These are phyloP conservation scores for Myrmecophaga tridactyla DNA, from an alignment of 2,113 vertebrate species.

Conservation along the genomic window DNA sequence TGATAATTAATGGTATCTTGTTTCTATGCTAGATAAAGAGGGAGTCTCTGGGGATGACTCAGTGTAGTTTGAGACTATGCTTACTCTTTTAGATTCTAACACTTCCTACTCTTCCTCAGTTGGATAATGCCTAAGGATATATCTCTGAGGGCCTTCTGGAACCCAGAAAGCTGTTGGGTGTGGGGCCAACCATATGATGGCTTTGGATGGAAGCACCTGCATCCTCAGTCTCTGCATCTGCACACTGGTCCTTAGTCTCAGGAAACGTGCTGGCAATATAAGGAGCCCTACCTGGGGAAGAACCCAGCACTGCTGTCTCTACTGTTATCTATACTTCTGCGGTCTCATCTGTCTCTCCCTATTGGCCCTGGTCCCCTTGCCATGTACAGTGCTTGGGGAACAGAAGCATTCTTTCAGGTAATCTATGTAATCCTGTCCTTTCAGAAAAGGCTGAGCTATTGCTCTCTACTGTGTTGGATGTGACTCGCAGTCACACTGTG, in stretches of 20 bases:
- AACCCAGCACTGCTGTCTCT: fast-evolving
- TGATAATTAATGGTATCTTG: neutral
- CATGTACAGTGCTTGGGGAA: neutral
- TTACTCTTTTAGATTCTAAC: neutral
- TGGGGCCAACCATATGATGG: fast-evolving
- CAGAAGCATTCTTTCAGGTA: neutral
- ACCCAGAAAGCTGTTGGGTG: neutral
- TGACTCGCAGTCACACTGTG: too few species aligned
- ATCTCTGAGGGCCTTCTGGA: neutral
- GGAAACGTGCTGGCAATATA: fast-evolving
- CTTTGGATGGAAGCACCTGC: neutral
- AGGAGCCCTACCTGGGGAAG: neutral
- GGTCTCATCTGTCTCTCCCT: neutral
- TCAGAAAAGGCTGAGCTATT: neutral
- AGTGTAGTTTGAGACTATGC: neutral
- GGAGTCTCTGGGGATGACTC: neutral
- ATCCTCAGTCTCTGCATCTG: neutral
- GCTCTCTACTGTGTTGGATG: neutral
- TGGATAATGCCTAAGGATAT: neutral
- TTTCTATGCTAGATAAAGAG: neutral
- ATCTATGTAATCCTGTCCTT: neutral
- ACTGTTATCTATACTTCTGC: too few species aligned
- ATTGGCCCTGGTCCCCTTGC: neutral
- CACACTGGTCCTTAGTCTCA: neutral
- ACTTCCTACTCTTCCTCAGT: neutral